A percentile compares a stretch with the other conserved stretches of the same genome.
These are phyloP conservation scores for Sebastes steindachneri DNA, from an alignment of 2,797 vertebrate genomes.

Conservation along the genomic window DNA sequence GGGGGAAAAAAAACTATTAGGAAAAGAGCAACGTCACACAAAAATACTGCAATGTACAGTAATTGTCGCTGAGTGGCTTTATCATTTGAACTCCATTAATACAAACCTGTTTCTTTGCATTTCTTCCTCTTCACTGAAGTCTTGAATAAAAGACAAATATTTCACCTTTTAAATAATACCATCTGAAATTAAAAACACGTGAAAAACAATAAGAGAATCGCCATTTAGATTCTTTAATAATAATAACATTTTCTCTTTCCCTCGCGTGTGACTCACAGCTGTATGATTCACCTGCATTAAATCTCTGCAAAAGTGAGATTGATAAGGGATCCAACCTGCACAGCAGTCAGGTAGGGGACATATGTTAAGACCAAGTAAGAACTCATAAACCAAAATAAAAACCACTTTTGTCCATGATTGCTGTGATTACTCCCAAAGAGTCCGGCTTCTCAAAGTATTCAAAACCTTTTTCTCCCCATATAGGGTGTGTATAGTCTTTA, in stretches of 20 bases:
- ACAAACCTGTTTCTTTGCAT: conserved; percentile 17
- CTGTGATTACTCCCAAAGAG: conserved; percentile 29
- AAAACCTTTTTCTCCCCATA: conserved; percentile 35
- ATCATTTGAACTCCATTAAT: conserved; percentile 13
- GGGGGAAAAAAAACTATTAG: conserved; percentile 6
- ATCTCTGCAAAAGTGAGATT: conserved; percentile 29
- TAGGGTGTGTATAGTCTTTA: conserved; percentile 32
- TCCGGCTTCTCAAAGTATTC: conserved; percentile 18
- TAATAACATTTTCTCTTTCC: neutral
- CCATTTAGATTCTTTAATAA: conserved; percentile 12
- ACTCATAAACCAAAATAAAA: conserved; percentile 8
- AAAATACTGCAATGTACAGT: conserved; percentile 15
- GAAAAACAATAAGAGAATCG: neutral
- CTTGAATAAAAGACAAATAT: conserved; percentile 40
- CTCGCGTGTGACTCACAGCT: neutral
- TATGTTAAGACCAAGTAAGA: neutral
- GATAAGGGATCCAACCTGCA: conserved; percentile 12
- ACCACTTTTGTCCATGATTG: conserved; percentile 17
- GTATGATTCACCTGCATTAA: conserved; percentile 17
- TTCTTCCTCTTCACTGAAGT: conserved; percentile 1
- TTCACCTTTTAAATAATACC: conserved; percentile 39
- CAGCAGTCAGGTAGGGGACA: neutral
- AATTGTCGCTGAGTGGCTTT: conserved; percentile 22
- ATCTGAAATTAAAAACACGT: conserved; percentile 17
- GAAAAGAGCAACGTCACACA: conserved; percentile 20